phyloP scores from a whole-genome alignment of 2,888 invertebrate genomes.

The Horisme vitalbata region DNA sequence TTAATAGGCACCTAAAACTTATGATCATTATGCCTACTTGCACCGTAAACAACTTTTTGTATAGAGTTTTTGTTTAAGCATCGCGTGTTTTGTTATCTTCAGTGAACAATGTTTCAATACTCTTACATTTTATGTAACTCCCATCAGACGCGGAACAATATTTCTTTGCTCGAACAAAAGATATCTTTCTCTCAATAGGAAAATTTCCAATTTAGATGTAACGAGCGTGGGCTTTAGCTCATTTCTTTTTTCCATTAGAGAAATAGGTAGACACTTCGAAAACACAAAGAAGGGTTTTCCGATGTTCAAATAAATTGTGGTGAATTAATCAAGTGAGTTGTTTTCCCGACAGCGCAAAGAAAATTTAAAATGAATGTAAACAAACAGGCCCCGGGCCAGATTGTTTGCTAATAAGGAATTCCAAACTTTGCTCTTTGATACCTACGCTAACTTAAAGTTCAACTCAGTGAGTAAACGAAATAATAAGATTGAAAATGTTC shows the following conservation, averaged over 20 bases:
- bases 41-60: background rate
- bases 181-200: constrained; percentile 26
- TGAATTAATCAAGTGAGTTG: constrained; percentile 63
- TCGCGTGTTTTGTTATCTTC: constrained; percentile 2
- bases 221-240: constrained; percentile 20
- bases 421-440: constrained; percentile 37
- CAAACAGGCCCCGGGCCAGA: constrained; percentile 53
- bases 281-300: constrained; percentile 39
- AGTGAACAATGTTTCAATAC: constrained; percentile 2
- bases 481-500: background rate
- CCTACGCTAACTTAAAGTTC: background rate
- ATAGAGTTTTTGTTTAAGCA: constrained; percentile 2
- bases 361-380: constrained; percentile 52
- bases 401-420: constrained; percentile 52
- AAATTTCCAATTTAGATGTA: constrained; percentile 34
- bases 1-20: constrained; percentile 5
- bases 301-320: constrained; percentile 48
- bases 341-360: constrained; percentile 47
- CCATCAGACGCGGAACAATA: constrained; percentile 14
- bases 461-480: background rate
- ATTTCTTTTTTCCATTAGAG: constrained; percentile 35
- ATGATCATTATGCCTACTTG: background rate
- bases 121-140: constrained; percentile 16
- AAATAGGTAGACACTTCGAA: constrained; percentile 35
- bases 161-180: constrained; percentile 23